Conservation (phyloP, 2,113 vertebrate genomes). For the Mustelus asterias region DNA sequence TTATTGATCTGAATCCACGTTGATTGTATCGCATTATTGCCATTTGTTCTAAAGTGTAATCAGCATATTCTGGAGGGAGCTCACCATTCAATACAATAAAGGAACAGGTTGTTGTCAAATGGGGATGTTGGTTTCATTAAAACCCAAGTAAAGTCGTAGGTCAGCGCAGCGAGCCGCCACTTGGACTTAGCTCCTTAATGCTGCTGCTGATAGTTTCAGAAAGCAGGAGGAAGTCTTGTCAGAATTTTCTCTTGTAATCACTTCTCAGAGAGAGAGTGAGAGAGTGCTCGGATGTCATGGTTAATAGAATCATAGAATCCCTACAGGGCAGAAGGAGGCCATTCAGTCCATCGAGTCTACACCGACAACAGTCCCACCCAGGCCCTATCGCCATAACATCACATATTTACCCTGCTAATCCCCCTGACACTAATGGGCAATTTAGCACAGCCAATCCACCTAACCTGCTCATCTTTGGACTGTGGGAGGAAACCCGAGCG, state of each 20-base stretch:
- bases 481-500: too few species aligned
- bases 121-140: not conserved
- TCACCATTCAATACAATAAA: not conserved
- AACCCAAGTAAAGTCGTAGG: not conserved
- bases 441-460: too few species aligned
- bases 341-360: too few species aligned
- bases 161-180: not conserved
- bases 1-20: not conserved
- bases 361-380: too few species aligned
- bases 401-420: too few species aligned
- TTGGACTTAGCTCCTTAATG: not conserved
- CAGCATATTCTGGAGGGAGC: not conserved
- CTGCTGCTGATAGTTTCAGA: not conserved
- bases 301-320: too few species aligned
- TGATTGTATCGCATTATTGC: constrained; percentile 8
- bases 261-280: not conserved
- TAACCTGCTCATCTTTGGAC: too few species aligned
- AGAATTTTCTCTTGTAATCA: not conserved
- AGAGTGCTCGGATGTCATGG: not conserved
- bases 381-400: too few species aligned
- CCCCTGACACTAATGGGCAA: too few species aligned
- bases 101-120: not conserved
- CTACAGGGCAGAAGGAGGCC: too few species aligned
- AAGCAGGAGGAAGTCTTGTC: not conserved
- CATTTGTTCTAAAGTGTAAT: not conserved